Evolutionary conservation across 2,888 invertebrate genomes (phyloP), one percentile per base, ranked within the genome.

Genomic region (Monopis laevigella): DNA sequence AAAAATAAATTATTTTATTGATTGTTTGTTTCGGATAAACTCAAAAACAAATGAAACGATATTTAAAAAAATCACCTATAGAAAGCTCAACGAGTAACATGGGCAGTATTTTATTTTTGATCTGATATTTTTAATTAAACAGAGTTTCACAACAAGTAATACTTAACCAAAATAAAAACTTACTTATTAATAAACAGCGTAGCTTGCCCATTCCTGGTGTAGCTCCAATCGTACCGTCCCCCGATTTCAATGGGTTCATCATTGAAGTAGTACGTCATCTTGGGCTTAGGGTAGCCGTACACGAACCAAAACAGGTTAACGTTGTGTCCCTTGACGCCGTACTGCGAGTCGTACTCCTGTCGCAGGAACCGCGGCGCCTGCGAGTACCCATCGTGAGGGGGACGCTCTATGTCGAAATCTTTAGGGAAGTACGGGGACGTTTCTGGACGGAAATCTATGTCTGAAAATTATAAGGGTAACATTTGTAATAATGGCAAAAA

Each of bases 221-320:
- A 93, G 53, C 92, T 93, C 67, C 87, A 88, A 57, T 93, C 93
- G 59, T 91, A 95, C 44, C 92, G 72, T 8, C 93, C 94, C 0
- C 93, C 93, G 43, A 88, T 84, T 53, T 93, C 90, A 40, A 95
- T 88, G 0, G 87, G 82, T 55, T 90, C 86, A 50, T 92, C 93
- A 56, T 95, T 90, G 74, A 92, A 94, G 62, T 88, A 91, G 78
- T 92, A 98, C 2, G 86, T 86, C 86, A 98, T 91, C 63, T 88
- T 91, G 2, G 98, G 98, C 65, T 96, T 95, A 0, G 98, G 98
- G 72, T 96, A 96, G 0, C 97, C 98, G 61, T 95, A 94, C 10
- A 98, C 93, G 67, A 93, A 96, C 90, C 97, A 94, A 73, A 92
- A 92, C 42, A 99, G 78, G 59, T 90, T 93, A 11, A 89, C 88